These are phyloP conservation scores for Camponotus floridanus DNA, from an alignment of 1,140 invertebrate species.

Conservation along the genomic window DNA sequence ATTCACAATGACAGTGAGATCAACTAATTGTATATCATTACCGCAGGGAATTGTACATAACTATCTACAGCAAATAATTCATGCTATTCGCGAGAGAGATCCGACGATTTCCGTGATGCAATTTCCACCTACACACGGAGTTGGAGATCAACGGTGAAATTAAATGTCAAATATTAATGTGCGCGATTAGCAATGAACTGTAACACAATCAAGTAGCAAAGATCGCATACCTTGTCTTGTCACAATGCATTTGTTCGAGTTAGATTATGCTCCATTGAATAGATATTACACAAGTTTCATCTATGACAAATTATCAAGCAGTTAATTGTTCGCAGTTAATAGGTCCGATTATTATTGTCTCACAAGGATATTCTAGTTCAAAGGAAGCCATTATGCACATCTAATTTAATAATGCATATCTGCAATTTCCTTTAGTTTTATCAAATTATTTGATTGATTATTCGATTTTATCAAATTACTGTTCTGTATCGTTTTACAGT, in stretches of 20 bases:
- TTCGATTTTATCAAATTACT: slow-evolving; percentile 38
- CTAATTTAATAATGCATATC: not conserved
- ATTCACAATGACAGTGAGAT: not conserved
- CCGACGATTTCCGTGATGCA: slow-evolving; percentile 10
- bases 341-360: slow-evolving; percentile 25
- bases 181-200: slow-evolving; percentile 22
- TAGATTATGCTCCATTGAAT: slow-evolving; percentile 48
- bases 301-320: slow-evolving; percentile 47
- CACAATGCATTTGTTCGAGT: slow-evolving; percentile 36
- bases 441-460: slow-evolving; percentile 14
- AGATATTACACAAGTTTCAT: slow-evolving; percentile 54
- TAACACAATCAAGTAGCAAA: slow-evolving; percentile 61
- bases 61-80: slow-evolving; percentile 41
- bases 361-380: slow-evolving; percentile 12
- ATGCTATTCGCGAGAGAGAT: slow-evolving; percentile 3
- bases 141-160: slow-evolving; percentile 41
- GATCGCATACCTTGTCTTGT: slow-evolving; percentile 5
- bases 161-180: slow-evolving; percentile 67
- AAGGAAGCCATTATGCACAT: not conserved
- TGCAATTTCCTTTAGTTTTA: not conserved
- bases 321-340: slow-evolving; percentile 19
- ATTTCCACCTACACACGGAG: not conserved
- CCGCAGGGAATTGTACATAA: slow-evolving; percentile 27
- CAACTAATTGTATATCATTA: slow-evolving; percentile 44
- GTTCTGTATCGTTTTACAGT: slow-evolving; percentile 15